Percentiles rank a stretch among this genome's conserved stretches.
phyloP scores from a whole-genome alignment of 1,140 invertebrate species.

The Anastatus disparis region DNA sequence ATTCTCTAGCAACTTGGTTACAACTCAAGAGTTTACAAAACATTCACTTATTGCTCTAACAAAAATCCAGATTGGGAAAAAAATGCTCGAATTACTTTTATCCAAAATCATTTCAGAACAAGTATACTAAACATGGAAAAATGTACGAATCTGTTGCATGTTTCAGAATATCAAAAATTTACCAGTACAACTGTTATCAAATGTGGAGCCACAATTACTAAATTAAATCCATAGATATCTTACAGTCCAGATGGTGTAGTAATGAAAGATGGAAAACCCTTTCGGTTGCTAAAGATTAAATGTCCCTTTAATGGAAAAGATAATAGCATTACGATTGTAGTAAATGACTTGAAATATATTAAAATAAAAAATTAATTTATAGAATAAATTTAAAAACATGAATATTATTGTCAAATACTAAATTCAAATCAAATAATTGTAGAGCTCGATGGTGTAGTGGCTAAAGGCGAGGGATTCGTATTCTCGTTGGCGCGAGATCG shows the following conservation, averaged over 20 bases:
- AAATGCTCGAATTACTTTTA: slow-evolving; percentile 29
- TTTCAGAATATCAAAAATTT: slow-evolving; percentile 10
- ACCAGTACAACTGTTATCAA: not conserved
- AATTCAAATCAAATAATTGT: too few relatives aligned
- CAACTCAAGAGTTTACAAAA: not conserved
- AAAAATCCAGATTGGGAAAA: slow-evolving; percentile 36
- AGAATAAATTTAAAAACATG: slow-evolving; percentile 38
- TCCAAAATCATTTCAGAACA: slow-evolving; percentile 1
- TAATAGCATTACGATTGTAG: slow-evolving; percentile 12
- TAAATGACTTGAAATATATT: not conserved
- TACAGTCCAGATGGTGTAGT: slow-evolving; percentile 40
- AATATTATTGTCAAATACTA: slow-evolving; percentile 43
- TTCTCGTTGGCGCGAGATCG: too few relatives aligned
- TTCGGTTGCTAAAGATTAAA: slow-evolving; percentile 40
- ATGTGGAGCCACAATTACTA: slow-evolving; percentile 29
- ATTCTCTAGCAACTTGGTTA: not conserved
- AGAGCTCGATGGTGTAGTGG: too few relatives aligned
- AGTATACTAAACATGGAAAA: slow-evolving; percentile 19
- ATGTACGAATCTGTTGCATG: slow-evolving; percentile 13
- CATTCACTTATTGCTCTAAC: slow-evolving; percentile 26
- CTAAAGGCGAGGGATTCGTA: too few relatives aligned
- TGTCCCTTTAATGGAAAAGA: slow-evolving; percentile 43
- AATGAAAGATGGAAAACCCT: slow-evolving; percentile 14
- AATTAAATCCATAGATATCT: slow-evolving; percentile 32
- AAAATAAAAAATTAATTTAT: not conserved